Evolutionary conservation across 2,888 invertebrate species (phyloP).

Genomic region (Athetis lepigone): DNA sequence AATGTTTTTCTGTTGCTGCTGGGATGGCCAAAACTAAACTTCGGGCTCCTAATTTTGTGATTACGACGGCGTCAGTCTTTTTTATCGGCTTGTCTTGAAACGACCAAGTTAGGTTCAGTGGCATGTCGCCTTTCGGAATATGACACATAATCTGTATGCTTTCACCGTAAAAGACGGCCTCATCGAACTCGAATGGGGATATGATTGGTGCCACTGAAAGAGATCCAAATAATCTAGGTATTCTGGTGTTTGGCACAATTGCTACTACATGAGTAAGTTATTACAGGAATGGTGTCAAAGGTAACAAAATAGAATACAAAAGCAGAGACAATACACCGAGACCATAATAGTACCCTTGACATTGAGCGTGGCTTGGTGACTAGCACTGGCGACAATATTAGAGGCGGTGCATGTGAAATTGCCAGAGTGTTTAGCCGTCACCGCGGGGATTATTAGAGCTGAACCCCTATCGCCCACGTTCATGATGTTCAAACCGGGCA

Average conservation of each 20-base stretch:
- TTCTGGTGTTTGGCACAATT: slow-evolving; percentile 17
- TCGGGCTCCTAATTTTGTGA: slow-evolving; percentile 91
- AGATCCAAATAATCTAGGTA: slow-evolving; percentile 59
- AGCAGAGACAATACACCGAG: slow-evolving; percentile 78
- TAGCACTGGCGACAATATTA: slow-evolving; percentile 91
- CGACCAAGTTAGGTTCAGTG: slow-evolving; percentile 93
- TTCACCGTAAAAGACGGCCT: slow-evolving; percentile 90
- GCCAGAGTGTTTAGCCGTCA: slow-evolving; percentile 92
- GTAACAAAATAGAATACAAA: slow-evolving; percentile 72
- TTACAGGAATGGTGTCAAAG: slow-evolving; percentile 57
- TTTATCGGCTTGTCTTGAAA: slow-evolving; percentile 91
- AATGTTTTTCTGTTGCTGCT: slow-evolving; percentile 92
- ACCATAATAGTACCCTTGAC: slow-evolving; percentile 90
- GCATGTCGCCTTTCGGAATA: slow-evolving; percentile 93
- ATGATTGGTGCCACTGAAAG: slow-evolving; percentile 91
- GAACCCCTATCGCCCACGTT: slow-evolving; percentile 92
- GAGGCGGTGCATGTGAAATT: slow-evolving; percentile 92
- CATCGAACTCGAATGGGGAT: slow-evolving; percentile 91
- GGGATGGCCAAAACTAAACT: slow-evolving; percentile 92
- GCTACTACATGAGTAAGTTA: not conserved
- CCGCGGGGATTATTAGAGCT: slow-evolving; percentile 92
- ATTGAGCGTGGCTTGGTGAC: slow-evolving; percentile 91
- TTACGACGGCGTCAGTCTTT: slow-evolving; percentile 83
- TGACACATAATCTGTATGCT: slow-evolving; percentile 91
- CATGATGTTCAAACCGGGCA: slow-evolving; percentile 91